Evolutionary conservation across 2,888 invertebrate species (phyloP), one percentile per base, ranked within the genome.

Genomic region (Stenodema calcarata): DNA sequence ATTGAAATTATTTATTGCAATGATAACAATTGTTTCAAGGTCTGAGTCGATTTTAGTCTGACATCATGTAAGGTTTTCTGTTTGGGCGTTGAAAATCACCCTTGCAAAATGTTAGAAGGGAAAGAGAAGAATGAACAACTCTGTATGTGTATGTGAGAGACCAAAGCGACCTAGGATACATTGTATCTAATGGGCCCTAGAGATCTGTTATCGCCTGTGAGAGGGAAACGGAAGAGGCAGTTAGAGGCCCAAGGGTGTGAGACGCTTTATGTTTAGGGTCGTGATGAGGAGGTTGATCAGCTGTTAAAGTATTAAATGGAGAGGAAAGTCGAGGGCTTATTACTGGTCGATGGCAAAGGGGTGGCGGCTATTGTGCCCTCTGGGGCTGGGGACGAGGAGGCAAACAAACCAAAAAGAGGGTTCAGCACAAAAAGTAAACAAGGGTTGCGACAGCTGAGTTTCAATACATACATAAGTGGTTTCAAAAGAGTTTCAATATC

Each of bases 391-490:
- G 79, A 14, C 18, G 80, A 28, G 18, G 54, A 30, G 30, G 30
- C 27, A 27, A 78, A 78, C 78, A 44, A 78, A 44, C 78, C 41
- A 35, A 35, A 35, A 62, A 42, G 82, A 28, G 80, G 62, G 82
- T 69, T 82, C 35, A 82, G 18, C 42, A 12, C 82, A 44, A 41
- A 80, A 69, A 82, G 62, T 82, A 82, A 82, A 82, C 82, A 82
- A 42, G 82, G 42, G 62, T 35, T 27, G 41, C 62, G 62, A 35
- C 82, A 82, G 82, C 70, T 82, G 80, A 54, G 28, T 23, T 30
- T 44, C 80, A 14, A 54, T 47, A 78, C 44, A 23, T 41, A 42
- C 44, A 44, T 41, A 23, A 76, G 76, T 76, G 76, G 16, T 76
- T 35, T 35, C 70, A 18, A 41, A 1, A 4, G n/a, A 50, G 50